Base-by-base conservation (phyloP, 1,140 invertebrate species). In the Chionoecetes opilio region DNA sequence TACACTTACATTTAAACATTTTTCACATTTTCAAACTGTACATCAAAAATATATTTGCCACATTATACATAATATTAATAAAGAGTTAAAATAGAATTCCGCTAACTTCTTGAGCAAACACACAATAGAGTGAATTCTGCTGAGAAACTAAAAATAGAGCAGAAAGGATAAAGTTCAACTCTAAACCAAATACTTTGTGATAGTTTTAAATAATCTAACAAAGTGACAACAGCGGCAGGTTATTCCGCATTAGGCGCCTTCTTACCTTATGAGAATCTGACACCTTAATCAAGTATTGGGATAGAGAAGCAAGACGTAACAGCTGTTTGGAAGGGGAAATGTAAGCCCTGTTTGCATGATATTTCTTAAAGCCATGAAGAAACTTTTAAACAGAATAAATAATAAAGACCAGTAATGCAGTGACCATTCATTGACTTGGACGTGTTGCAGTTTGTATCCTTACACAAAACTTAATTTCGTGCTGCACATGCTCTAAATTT, bases 1-100 rank as follows among this genome's bases (percentile, higher is more conserved):
- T 95, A 95, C 94, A 93, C 94, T 95, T 95, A 95, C 92, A 95
- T 84, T 93, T 95, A 95, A 94, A 95, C 91, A 92, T 93, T 93
- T 95, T 93, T 90, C 91, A 93, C 89, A 92, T 95, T 93, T 92
- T 95, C 92, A 95, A 95, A 93, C 94, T 95, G 94, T 95, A 95
- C 94, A 95, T 95, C 91, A 95, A 95, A 95, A 95, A 95, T 95
- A 95, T 89, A 95, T 95, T 95, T 95, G 91, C 91, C 94, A 95
- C 94, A 92, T 90, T 95, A 91, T 95, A 95, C 94, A 95, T 95
- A 95, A 95, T 95, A 93, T 95, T 95, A 95, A 95, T 95, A 95
- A 95, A 94, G 91, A 95, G 94, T 95, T 91, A 95, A 95, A 95
- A 95, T 95, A 95, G 94, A 95, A 95, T 95, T 95, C 82, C 92